A percentile compares a stretch with the other conserved stretches of the same genome.
Conservation (phyloP, 2,888 invertebrate genomes). For the Neria commutata region DNA sequence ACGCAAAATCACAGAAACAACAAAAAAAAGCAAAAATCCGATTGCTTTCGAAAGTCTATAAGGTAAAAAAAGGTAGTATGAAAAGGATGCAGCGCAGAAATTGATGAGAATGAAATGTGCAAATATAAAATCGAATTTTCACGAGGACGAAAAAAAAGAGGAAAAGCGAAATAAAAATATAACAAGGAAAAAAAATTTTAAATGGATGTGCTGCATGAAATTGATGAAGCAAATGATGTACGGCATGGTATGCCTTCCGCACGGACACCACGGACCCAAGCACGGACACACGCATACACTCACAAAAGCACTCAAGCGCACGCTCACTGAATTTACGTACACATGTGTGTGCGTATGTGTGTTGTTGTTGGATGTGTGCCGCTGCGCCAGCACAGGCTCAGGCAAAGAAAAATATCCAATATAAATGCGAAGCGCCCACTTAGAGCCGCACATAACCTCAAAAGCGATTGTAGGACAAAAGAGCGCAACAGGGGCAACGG, state of each 20-base stretch:
- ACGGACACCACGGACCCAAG: not conserved
- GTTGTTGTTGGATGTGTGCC: not conserved
- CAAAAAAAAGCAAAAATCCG: not conserved
- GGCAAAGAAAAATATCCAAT: conserved; percentile 1
- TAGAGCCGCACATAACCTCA: not conserved
- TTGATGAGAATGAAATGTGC: not conserved
- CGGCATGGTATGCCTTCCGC: not conserved
- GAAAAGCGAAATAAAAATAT: too few relatives aligned
- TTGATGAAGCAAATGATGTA: not conserved
- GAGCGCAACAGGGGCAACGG: not conserved
- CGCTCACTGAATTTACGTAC: not conserved
- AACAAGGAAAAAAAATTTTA: not conserved
- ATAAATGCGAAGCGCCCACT: not conserved
- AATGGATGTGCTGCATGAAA: not conserved
- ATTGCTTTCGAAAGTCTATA: too few relatives aligned
- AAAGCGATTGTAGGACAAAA: not conserved
- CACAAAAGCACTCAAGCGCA: not conserved
- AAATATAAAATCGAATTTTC: not conserved
- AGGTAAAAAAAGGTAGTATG: too few relatives aligned
- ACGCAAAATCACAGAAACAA: not conserved
- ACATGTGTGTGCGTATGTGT: conserved; percentile 8
- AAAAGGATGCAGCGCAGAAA: too few relatives aligned
- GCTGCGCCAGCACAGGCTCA: not conserved
- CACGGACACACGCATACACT: not conserved
- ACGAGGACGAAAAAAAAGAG: too few relatives aligned